These are phyloP conservation scores for Drosophila niveifrons DNA, from an alignment of 2,888 invertebrate species.

Conservation along the genomic window DNA sequence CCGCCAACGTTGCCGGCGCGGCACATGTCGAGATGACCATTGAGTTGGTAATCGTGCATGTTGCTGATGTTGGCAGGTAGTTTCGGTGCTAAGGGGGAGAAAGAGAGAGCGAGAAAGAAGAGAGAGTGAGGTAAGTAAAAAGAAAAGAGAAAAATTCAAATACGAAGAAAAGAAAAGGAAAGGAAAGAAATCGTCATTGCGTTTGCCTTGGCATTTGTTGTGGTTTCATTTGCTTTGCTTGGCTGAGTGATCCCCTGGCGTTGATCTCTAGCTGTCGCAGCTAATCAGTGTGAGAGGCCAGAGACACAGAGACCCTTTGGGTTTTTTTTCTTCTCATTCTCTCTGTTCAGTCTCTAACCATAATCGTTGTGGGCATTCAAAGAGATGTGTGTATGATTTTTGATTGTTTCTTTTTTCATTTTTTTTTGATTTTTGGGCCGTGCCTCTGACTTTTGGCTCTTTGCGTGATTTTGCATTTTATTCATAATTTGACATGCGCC, in stretches of 20 bases:
- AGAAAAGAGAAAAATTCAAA: slow-evolving; percentile 21
- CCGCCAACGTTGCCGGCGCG: slow-evolving; percentile 70
- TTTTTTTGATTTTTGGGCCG: slow-evolving; percentile 45
- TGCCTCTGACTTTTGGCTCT: slow-evolving; percentile 72
- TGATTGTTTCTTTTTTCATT: not conserved
- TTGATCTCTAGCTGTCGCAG: slow-evolving; percentile 83
- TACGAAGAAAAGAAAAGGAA: slow-evolving; percentile 39
- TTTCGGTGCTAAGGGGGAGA: slow-evolving; percentile 87
- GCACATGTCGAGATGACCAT: slow-evolving; percentile 84
- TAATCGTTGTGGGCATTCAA: slow-evolving; percentile 49
- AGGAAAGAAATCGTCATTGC: slow-evolving; percentile 54
- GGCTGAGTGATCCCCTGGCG: slow-evolving; percentile 71
- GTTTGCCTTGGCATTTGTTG: slow-evolving; percentile 50
- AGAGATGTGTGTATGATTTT: slow-evolving; percentile 22
- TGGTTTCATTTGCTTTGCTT: slow-evolving; percentile 54
- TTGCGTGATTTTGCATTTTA: slow-evolving; percentile 80
- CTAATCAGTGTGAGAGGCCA: slow-evolving; percentile 80
- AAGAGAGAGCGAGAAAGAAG: slow-evolving; percentile 10
- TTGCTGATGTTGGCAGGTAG: slow-evolving; percentile 86
- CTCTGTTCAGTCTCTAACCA: slow-evolving; percentile 26
- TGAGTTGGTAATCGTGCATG: slow-evolving; percentile 86
- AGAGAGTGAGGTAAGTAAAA: not conserved
- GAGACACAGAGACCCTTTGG: slow-evolving; percentile 23
- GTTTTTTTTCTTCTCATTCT: not conserved
- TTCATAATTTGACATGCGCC: slow-evolving; percentile 83